Conservation (phyloP, 92 coral and sea anemone species). For the Chrysogorgia sp. region DNA sequence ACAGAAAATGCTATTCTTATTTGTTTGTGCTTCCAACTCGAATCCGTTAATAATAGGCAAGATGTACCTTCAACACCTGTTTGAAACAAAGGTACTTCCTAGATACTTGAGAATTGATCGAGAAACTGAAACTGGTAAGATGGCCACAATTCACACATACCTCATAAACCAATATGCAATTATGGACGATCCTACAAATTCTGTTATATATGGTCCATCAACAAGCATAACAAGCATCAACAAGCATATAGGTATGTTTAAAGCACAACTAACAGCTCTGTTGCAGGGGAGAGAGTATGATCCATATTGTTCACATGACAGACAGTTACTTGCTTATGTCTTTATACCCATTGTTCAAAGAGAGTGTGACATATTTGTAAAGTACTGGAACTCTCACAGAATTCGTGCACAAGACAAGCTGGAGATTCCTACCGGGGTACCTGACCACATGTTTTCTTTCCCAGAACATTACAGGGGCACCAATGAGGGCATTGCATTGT, state of each 20-base stretch:
- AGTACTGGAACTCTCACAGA: constrained; percentile 70
- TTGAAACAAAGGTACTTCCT: neutral
- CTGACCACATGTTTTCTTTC: constrained; percentile 69
- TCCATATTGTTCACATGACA: constrained; percentile 47
- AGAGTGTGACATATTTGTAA: constrained; percentile 56
- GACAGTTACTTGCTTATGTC: constrained; percentile 65
- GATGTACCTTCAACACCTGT: constrained; percentile 5
- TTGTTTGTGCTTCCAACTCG: constrained; percentile 12
- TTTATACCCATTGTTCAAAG: constrained; percentile 64
- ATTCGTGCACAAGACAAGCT: constrained; percentile 63
- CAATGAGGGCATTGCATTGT: constrained; percentile 54
- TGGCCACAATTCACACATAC: constrained; percentile 12
- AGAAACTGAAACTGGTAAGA: constrained; percentile 21
- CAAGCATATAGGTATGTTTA: constrained; percentile 57
- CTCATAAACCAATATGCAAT: neutral
- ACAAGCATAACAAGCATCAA: constrained; percentile 55
- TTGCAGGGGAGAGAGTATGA: constrained; percentile 68
- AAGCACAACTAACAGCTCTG: constrained; percentile 50
- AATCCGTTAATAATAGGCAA: constrained; percentile 1
- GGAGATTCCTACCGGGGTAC: constrained; percentile 68
- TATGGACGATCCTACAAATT: constrained; percentile 9
- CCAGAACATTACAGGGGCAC: constrained; percentile 65
- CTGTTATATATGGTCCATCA: constrained; percentile 16
- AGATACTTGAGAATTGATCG: neutral
- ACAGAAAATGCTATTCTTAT: neutral